These are phyloP conservation scores for Hozukius guyotensis DNA, from an alignment of 2,797 vertebrate species.

Conservation along the genomic window DNA sequence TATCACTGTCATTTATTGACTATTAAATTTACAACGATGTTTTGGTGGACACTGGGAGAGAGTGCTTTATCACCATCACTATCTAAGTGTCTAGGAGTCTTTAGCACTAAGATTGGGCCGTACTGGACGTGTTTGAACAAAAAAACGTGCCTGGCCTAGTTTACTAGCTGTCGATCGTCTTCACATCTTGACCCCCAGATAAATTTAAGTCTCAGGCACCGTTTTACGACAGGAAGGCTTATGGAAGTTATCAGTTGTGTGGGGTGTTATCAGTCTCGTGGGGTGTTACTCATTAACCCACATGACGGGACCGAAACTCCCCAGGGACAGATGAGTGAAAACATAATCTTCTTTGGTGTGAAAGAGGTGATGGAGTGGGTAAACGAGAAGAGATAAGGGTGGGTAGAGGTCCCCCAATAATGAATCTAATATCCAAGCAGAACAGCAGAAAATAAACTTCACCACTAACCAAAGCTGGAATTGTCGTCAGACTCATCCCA, in stretches of 20 bases:
- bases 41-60: neutral
- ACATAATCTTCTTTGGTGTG: constrained; percentile 36
- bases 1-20: constrained; percentile 23
- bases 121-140: neutral
- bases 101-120: neutral
- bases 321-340: constrained; percentile 28
- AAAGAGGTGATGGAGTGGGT: constrained; percentile 24
- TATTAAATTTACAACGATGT: neutral
- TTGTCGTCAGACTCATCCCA: neutral
- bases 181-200: constrained; percentile 25
- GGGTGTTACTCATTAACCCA: constrained; percentile 81
- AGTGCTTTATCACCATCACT: neutral
- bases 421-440: neutral
- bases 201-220: constrained; percentile 22
- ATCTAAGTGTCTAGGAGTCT: neutral
- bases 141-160: constrained; percentile 21
- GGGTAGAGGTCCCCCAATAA: neutral
- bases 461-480: neutral
- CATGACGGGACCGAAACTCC: constrained; percentile 64
- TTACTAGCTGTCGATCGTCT: neutral
- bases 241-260: constrained; percentile 56
- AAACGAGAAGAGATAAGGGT: neutral
- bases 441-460: neutral
- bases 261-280: constrained; percentile 65
- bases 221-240: constrained; percentile 70